phyloP scores from a whole-genome alignment of 1,140 invertebrate species.

The Wiebesia pumilae region DNA sequence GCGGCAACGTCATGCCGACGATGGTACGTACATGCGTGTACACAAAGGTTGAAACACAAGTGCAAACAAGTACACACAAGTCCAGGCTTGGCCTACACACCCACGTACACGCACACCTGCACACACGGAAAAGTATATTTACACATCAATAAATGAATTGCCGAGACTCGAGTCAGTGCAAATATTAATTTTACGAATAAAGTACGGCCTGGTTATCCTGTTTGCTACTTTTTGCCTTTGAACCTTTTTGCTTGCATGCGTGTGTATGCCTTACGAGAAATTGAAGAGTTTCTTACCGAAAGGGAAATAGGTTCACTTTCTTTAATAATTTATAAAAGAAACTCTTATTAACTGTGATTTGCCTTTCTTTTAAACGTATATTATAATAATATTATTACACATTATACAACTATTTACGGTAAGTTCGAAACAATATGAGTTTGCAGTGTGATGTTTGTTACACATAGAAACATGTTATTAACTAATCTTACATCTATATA shows the following conservation, averaged over 20 bases:
- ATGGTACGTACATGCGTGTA: slow-evolving; percentile 64
- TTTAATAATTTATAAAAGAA: neutral
- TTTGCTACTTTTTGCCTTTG: slow-evolving; percentile 11
- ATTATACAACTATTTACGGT: neutral
- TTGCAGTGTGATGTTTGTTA: neutral
- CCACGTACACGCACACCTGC: neutral
- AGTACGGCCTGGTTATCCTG: neutral
- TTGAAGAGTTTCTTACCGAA: slow-evolving; percentile 36
- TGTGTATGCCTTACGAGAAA: slow-evolving; percentile 49
- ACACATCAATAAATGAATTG: neutral
- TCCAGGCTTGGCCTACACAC: neutral
- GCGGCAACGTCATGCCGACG: slow-evolving; percentile 70
- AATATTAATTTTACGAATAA: neutral
- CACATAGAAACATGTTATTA: neutral
- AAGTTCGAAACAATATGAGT: neutral
- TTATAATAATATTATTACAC: neutral
- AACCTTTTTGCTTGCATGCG: slow-evolving; percentile 40
- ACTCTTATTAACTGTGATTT: neutral
- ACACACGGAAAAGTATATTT: neutral
- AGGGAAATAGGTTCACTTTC: neutral
- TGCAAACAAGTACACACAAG: too few relatives aligned
- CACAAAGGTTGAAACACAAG: neutral
- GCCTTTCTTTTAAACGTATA: neutral
- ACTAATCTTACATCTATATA: neutral
- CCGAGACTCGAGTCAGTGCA: neutral